Evolutionary conservation across 2,113 vertebrate genomes (phyloP), one percentile per base, ranked within the genome.

Genomic region (Bombycilla garrulus): DNA sequence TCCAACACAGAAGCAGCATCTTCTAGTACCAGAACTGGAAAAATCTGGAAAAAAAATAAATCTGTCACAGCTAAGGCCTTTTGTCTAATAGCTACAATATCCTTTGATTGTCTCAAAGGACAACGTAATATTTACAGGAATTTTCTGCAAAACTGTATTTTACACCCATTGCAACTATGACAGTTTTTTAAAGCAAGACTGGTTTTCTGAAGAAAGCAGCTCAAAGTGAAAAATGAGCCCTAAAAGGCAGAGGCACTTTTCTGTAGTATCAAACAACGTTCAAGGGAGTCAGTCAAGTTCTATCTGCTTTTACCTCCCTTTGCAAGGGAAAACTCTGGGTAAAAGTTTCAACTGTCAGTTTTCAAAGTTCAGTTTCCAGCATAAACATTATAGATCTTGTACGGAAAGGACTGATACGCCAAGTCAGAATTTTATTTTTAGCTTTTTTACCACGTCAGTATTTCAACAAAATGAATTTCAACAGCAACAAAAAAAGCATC

Each of bases 381-480:
- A 47, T 11, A 47, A 81, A 16, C 12, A n/a, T 38, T 91, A 78
- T 0, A 78, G n/a, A 86, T 54, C 44, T 9, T 77, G 42, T 11
- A 81, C 31, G 48, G n/a, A 62, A 93, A 90, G 15, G 20, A 74
- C 48, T 80, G 74, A 95, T 72, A 53, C 85, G 73, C 62, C 36
- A 64, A 92, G 57, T 76, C 40, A 85, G n/a, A 86, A 66, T 47
- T 86, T 70, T 84, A 79, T 81, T 78, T 89, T 81, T 72, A 87
- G 62, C 9, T 66, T 80, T 82, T 88, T 57, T 80, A 90, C n/a
- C 6, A 3, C 0, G 0, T 24, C 42, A 69, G 7, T 87, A 81
- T 77, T 91, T 86, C 64, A 96, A 84, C 58, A 85, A 91, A 95
- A 93, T 62, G 4, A 88, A 92, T 48, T 85, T 89, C 61, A 93